Base-by-base conservation (phyloP, 2,797 vertebrate genomes). In the Pipistrellus pygmaeus region DNA sequence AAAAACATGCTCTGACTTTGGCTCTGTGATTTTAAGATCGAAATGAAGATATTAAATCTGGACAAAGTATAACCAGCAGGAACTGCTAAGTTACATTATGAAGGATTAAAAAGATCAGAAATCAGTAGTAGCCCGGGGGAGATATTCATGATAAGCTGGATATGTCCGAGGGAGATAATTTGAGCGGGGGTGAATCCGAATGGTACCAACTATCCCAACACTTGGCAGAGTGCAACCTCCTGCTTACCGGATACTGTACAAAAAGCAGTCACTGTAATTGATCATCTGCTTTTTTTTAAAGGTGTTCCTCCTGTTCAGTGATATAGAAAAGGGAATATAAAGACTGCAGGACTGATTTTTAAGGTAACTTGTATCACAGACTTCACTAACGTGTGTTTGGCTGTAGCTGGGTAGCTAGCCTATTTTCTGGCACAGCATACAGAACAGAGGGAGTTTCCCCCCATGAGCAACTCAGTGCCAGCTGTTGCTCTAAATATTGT, bases 401-500 rank as follows among this genome's bases (percentile, higher is more conserved):
- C 92, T 96, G 66, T 94, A 71, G 94, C 94, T 95, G 81, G 66
- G 91, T 73, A 95, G 84, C 90, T 73, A 95, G 84, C 90, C 94
- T 97, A 75, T 96, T 96, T 97, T 72, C 90, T 97, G 96, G 97
- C 97, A 96, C 64, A 25, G 53, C 21, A 48, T 82, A 68, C 35
- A 90, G 93, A 97, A 95, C 97, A 97, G 97, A 96, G 97, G 97
- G 97, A 97, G 88, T 95, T 96, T 95, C 94, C 95, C 92, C 95
- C 95, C 91, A 73, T 78, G 97, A 97, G 96, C 96, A 94, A 96
- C 94, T 96, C 91, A 88, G 35, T 88, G 85, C 96, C 97, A 97
- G 97, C 97, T 97, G 95, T 97, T 97, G 96, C 94, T 95, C 94
- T 96, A 96, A 97, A 97, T 97, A 97, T 97, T 97, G 96, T 97